A percentile compares a stretch with the other conserved stretches of the same genome.
phyloP scores from a whole-genome alignment of 2,797 vertebrate species.

The Karalla daura region DNA sequence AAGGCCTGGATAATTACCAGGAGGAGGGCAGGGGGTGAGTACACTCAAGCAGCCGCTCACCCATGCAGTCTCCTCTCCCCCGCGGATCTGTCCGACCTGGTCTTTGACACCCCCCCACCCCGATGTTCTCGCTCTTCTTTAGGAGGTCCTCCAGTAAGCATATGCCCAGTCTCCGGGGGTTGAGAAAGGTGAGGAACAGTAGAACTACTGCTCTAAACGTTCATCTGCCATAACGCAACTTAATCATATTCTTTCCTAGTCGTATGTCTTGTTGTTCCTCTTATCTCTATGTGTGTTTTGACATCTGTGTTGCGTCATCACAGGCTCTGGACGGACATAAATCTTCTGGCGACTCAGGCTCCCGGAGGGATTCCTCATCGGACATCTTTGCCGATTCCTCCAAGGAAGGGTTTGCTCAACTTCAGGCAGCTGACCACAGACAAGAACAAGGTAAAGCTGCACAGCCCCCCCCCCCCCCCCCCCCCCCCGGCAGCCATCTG shows the following conservation, averaged over 20 bases:
- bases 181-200: constrained; percentile 88
- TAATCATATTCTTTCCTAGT: background rate
- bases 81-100: background rate
- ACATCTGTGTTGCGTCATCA: constrained; percentile 6
- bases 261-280: no score
- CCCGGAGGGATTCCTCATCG: constrained; percentile 91
- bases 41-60: background rate
- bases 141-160: constrained; percentile 88
- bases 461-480: no score
- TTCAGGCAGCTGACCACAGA: constrained; percentile 93
- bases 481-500: no score
- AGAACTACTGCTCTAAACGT: background rate
- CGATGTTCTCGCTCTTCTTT: constrained; percentile 6
- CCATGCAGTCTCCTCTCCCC: background rate
- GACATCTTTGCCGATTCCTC: constrained; percentile 92
- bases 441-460: constrained; percentile 91
- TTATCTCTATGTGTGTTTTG: background rate
- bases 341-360: constrained; percentile 92
- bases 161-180: constrained; percentile 88
- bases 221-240: no score
- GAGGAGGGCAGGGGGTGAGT: constrained; percentile 92
- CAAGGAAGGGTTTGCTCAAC: constrained; percentile 94
- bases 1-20: constrained; percentile 95
- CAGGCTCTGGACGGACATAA: constrained; percentile 89
- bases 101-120: background rate